phyloP scores from a whole-genome alignment of 2,797 vertebrate genomes.

The Varecia variegata region DNA sequence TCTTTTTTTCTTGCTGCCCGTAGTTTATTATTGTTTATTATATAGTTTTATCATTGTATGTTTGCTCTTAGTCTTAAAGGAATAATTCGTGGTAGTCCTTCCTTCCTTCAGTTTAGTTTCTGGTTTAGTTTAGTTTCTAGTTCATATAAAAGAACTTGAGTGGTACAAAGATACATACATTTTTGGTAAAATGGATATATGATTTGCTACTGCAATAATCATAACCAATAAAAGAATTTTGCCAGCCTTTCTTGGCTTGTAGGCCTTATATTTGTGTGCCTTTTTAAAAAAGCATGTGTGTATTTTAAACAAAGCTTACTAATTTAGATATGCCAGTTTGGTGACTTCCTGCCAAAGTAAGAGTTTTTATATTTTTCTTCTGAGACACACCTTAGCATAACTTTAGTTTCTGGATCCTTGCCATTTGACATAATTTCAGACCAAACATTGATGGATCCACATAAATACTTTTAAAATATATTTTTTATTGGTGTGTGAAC shows the following conservation, averaged over 20 bases:
- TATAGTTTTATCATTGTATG: background rate
- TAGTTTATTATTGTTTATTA: background rate
- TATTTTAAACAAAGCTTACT: constrained; percentile 66
- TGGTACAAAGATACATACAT: background rate
- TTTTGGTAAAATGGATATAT: background rate
- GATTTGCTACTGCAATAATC: constrained; percentile 31
- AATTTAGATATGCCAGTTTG: constrained; percentile 70
- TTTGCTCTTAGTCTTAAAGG: background rate
- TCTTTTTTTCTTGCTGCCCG: background rate
- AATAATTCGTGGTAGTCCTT: background rate
- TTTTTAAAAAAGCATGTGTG: background rate
- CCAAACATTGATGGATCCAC: background rate
- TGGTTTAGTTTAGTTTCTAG: background rate
- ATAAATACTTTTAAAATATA: background rate
- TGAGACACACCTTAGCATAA: constrained; percentile 63
- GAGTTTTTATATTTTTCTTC: constrained; percentile 57
- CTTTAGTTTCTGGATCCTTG: constrained; percentile 52
- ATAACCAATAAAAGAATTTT: constrained; percentile 26
- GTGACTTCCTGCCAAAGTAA: constrained; percentile 66
- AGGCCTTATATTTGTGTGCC: background rate
- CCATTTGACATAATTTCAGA: constrained; percentile 59
- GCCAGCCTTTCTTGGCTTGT: background rate
- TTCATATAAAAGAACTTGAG: background rate
- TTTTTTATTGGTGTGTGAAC: background rate
- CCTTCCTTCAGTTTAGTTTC: background rate